These are phyloP conservation scores for Apogon hyalosoma DNA, from an alignment of 2,797 vertebrate species.

Conservation along the genomic window DNA sequence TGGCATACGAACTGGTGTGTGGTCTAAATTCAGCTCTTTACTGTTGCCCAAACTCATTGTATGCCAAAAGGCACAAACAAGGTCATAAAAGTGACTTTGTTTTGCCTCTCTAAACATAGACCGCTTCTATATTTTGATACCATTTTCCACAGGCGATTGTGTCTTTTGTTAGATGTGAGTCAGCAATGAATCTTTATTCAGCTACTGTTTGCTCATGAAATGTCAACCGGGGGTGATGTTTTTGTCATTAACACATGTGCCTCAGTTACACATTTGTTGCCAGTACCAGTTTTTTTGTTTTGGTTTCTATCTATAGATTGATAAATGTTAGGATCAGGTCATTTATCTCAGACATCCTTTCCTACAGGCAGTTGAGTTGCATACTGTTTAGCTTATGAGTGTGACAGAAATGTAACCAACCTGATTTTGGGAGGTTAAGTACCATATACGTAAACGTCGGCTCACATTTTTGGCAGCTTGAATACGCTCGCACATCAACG, in stretches of 20 bases:
- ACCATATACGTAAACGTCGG: not conserved
- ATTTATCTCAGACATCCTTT: not conserved
- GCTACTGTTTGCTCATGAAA: conserved; percentile 54
- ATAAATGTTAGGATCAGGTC: not conserved
- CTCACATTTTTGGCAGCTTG: conserved; percentile 38
- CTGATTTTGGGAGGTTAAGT: conserved; percentile 3
- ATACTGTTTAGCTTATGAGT: no score
- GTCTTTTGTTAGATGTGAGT: conserved; percentile 56
- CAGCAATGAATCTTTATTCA: conserved; percentile 36
- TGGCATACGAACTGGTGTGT: conserved; percentile 53
- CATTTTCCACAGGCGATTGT: conserved; percentile 55
- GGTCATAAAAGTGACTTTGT: conserved; percentile 73
- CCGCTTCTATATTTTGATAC: conserved; percentile 50
- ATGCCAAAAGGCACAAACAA: conserved; percentile 70
- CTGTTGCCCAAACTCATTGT: conserved; percentile 60
- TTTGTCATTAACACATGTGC: conserved; percentile 31
- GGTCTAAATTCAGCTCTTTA: conserved; percentile 71
- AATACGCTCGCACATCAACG: conserved; percentile 8
- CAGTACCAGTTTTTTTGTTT: not conserved
- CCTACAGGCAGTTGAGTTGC: not conserved
- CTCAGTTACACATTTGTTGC: conserved; percentile 5
- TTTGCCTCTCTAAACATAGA: conserved; percentile 67
- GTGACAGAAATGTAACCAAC: not conserved
- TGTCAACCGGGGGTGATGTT: conserved; percentile 16
- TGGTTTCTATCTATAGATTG: not conserved